Evolutionary conservation across 2,797 vertebrate genomes (phyloP).

Genomic region (Anabacerthia variegaticeps): DNA sequence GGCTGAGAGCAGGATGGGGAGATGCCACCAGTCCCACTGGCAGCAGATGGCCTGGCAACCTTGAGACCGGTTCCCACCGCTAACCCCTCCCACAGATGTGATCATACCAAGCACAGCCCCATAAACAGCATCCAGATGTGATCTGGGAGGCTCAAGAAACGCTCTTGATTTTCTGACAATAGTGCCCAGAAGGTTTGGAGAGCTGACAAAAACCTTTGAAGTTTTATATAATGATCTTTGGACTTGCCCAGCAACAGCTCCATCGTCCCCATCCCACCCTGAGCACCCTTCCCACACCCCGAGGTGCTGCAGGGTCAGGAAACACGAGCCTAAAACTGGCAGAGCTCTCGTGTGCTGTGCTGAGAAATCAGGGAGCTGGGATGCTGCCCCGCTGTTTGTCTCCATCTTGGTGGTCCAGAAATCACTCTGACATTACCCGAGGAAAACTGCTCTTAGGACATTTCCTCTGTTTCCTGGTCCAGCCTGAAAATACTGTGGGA

Average conservation of each 20-base stretch:
- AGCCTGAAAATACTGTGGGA: background rate
- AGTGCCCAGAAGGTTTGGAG: constrained; percentile 35
- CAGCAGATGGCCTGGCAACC: background rate
- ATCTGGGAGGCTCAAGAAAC: background rate
- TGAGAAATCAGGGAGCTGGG: fast-evolving
- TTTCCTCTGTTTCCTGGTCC: background rate
- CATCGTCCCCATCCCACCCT: background rate
- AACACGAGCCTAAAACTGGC: fast-evolving
- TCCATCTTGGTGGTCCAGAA: background rate
- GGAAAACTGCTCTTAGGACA: background rate
- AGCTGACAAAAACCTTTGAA: background rate
- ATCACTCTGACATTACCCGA: background rate
- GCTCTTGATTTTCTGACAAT: background rate
- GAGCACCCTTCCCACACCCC: background rate
- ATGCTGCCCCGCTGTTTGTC: background rate
- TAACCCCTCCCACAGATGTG: background rate
- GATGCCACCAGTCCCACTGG: background rate
- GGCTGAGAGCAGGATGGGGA: background rate
- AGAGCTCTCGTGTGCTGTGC: fast-evolving
- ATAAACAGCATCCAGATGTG: constrained; percentile 28
- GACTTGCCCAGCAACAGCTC: background rate
- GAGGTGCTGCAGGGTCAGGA: background rate
- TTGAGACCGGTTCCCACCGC: background rate
- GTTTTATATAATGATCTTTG: background rate
- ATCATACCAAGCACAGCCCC: background rate